Evolutionary conservation across 2,888 invertebrate species (phyloP).

Genomic region (Polyploca ridens): DNA sequence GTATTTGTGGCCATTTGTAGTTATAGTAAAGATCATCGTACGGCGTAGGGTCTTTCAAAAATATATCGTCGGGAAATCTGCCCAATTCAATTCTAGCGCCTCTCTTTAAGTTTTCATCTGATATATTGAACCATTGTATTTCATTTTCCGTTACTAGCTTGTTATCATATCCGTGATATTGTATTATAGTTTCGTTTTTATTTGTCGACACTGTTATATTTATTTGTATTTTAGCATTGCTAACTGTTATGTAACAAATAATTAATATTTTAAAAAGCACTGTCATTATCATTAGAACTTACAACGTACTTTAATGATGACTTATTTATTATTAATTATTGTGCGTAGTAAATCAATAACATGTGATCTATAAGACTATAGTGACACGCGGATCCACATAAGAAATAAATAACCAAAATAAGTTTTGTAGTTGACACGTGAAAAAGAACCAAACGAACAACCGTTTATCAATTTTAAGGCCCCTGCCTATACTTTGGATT

Average conservation of each 20-base stretch:
- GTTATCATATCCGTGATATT: constrained; percentile 45
- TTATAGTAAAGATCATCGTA: constrained; percentile 56
- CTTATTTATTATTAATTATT: not conserved
- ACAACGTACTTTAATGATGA: not conserved
- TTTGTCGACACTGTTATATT: constrained; percentile 47
- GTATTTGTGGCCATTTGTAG: constrained; percentile 60
- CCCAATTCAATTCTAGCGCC: constrained; percentile 61
- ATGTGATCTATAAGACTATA: not conserved
- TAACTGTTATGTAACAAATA: not conserved
- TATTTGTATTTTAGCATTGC: constrained; percentile 48
- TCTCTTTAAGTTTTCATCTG: constrained; percentile 54
- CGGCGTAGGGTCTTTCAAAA: constrained; percentile 62
- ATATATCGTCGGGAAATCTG: constrained; percentile 57
- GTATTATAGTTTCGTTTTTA: constrained; percentile 37
- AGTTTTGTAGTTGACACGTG: too few species aligned
- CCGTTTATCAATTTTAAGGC: too few species aligned
- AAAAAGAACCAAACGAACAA: too few species aligned
- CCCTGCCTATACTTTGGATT: too few species aligned
- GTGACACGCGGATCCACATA: not conserved
- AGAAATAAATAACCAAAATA: not conserved
- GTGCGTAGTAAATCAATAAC: not conserved
- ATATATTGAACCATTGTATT: constrained; percentile 58
- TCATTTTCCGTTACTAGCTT: constrained; percentile 59
- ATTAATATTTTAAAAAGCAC: not conserved
- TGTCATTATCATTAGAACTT: not conserved